Base-by-base conservation (phyloP, 1,140 invertebrate genomes). In the Tetragonula clypearis region DNA sequence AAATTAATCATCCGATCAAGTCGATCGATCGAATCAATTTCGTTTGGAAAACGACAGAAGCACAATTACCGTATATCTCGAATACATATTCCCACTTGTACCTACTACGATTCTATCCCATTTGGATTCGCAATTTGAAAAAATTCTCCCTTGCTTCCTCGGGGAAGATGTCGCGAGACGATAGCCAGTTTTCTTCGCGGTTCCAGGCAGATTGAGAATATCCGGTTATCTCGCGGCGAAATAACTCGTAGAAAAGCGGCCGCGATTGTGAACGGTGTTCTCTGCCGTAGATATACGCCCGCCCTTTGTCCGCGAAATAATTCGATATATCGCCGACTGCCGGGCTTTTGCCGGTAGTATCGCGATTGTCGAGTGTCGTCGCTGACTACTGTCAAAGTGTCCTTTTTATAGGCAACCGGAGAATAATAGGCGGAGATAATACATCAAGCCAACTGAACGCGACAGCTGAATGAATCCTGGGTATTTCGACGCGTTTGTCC, bases 391-490 rank as follows among this genome's bases (percentile, higher is more conserved):
- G 76, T 79, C 85, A 79, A 78, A 66, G 60, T 76, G 65, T 62
- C 58, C 41, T 84, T 87, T 71, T 71, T 77, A 68, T 58, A 65
- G 65, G 53, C 80, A 41, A 41, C 8, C 11, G 55, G 79, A 74
- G 73, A 91, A 91, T 90, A 90, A 92, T 88, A 84, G 87, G 72
- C 79, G 83, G 90, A 92, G 92, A 92, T 93, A 93, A 92, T 92
- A 91, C 88, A 83, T 92, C 91, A 90, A 84, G 82, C 78, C 83
- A 86, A 90, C 82, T 82, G 89, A 88, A 88, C 76, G 75, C 86
- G 92, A 92, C 92, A 92, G 89, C 87, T 91, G 87, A 88, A 89
- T 92, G 88, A 30, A 30, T 86, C 85, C 77, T 21, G 49, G 21
- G 35, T 66, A 15, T 30, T 75, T 62, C 79, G 23, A 14, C 12